These are phyloP conservation scores for Pseudotriccus pelzelni DNA, from an alignment of 2,797 vertebrate genomes.

Conservation along the genomic window DNA sequence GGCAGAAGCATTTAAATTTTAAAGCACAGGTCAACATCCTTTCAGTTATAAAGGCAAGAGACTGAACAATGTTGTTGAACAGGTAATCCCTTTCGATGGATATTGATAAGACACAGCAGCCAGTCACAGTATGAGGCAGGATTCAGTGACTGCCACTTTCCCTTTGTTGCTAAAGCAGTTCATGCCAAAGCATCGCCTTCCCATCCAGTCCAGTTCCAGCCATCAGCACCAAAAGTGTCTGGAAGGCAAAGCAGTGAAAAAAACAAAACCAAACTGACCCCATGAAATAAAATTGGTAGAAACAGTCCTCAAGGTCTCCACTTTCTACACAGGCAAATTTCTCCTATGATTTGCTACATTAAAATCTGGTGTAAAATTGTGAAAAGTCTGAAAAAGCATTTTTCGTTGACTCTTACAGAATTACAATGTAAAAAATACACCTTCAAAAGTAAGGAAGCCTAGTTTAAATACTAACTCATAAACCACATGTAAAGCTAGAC, in stretches of 20 bases:
- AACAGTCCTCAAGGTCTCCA: background rate
- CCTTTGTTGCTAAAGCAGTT: background rate
- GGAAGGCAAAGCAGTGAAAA: background rate
- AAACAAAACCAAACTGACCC: background rate
- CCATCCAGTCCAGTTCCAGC: background rate
- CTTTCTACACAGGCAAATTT: background rate
- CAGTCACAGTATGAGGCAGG: background rate
- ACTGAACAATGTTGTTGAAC: background rate
- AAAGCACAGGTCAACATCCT: background rate
- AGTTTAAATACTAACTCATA: background rate
- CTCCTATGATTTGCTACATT: background rate
- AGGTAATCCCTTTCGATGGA: background rate
- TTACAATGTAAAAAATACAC: background rate
- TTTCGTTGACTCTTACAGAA: background rate
- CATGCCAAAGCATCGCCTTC: background rate
- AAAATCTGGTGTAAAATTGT: background rate
- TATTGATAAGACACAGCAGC: background rate
- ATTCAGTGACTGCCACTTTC: background rate
- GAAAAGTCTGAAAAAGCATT: background rate
- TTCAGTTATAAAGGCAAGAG: background rate
- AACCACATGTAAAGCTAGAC: background rate
- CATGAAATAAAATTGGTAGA: background rate
- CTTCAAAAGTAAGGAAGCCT: background rate
- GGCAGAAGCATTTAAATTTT: background rate
- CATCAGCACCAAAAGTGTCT: background rate